phyloP scores from a whole-genome alignment of 2,888 invertebrate species.

The Pristionchus japonicus region DNA sequence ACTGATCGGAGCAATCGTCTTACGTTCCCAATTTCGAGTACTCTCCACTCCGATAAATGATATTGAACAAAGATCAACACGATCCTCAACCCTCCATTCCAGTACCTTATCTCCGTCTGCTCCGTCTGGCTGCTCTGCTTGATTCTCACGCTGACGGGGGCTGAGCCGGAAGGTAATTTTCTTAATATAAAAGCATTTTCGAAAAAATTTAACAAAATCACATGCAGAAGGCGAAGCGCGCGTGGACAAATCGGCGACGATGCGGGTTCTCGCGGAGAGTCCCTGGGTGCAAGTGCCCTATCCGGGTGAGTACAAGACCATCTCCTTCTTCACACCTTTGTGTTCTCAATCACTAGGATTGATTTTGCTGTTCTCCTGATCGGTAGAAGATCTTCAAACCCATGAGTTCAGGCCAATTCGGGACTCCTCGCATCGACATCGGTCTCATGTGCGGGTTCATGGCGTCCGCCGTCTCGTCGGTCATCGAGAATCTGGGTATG shows the following conservation, averaged over 20 bases:
- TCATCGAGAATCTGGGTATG: slow-evolving; percentile 66
- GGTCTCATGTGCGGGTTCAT: slow-evolving; percentile 67
- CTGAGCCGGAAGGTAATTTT: slow-evolving; percentile 54
- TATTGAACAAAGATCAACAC: neutral
- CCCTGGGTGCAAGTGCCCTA: slow-evolving; percentile 69
- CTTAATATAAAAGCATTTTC: neutral
- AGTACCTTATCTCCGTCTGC: slow-evolving; percentile 66
- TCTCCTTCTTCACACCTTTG: too few relatives aligned
- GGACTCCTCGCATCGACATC: slow-evolving; percentile 58
- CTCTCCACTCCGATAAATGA: too few relatives aligned
- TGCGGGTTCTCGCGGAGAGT: slow-evolving; percentile 59
- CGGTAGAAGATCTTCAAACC: neutral
- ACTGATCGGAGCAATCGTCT: too few relatives aligned
- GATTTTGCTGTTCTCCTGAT: too few relatives aligned
- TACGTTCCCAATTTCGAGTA: too few relatives aligned
- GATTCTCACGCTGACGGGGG: slow-evolving; percentile 61
- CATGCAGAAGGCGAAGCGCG: slow-evolving; percentile 56
- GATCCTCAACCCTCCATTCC: neutral
- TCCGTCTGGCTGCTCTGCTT: slow-evolving; percentile 65
- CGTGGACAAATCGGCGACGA: slow-evolving; percentile 63
- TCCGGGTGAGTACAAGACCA: slow-evolving; percentile 62
- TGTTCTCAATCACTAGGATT: too few relatives aligned
- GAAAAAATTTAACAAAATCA: slow-evolving; percentile 41
- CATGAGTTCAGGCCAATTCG: slow-evolving; percentile 62
- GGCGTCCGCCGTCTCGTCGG: slow-evolving; percentile 64